phyloP scores from a whole-genome alignment of 2,797 vertebrate species.

The Siniperca undulata region DNA sequence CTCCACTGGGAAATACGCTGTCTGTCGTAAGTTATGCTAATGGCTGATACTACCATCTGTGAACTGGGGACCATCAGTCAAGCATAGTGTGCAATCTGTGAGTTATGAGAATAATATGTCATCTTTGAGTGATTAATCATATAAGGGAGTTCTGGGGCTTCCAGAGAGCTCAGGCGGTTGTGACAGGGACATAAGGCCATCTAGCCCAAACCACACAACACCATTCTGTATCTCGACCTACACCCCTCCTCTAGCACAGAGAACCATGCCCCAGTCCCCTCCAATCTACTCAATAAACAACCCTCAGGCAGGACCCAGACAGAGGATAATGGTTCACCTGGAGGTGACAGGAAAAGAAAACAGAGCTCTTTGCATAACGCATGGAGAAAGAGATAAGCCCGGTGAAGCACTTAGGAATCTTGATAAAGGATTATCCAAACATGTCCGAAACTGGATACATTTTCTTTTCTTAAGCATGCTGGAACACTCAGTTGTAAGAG shows the following conservation, averaged over 20 bases:
- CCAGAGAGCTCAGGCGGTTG: conserved; percentile 45
- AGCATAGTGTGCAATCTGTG: conserved; percentile 58
- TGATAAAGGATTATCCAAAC: conserved; percentile 78
- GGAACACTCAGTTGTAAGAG: conserved; percentile 26
- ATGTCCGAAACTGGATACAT: conserved; percentile 68
- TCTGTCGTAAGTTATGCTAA: conserved; percentile 81
- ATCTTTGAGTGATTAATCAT: conserved; percentile 68
- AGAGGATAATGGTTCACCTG: conserved; percentile 83
- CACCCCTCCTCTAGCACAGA: conserved; percentile 43
- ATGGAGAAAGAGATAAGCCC: conserved; percentile 79
- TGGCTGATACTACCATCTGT: conserved; percentile 79
- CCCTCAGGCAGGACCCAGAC: conserved; percentile 71
- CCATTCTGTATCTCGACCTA: conserved; percentile 47
- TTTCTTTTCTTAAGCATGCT: conserved; percentile 44
- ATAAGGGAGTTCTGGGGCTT: conserved; percentile 45
- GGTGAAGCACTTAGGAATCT: conserved; percentile 75
- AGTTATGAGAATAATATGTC: conserved; percentile 70
- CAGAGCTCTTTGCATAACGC: conserved; percentile 82
- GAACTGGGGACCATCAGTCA: conserved; percentile 75
- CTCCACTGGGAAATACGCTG: conserved; percentile 75
- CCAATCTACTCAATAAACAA: conserved; percentile 82
- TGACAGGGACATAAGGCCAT: conserved; percentile 58
- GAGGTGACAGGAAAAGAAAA: conserved; percentile 84
- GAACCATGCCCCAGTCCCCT: conserved; percentile 46
- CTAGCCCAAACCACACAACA: conserved; percentile 58